phyloP scores from a whole-genome alignment of 2,113 vertebrate genomes.

The Oncorhynchus nerka region DNA sequence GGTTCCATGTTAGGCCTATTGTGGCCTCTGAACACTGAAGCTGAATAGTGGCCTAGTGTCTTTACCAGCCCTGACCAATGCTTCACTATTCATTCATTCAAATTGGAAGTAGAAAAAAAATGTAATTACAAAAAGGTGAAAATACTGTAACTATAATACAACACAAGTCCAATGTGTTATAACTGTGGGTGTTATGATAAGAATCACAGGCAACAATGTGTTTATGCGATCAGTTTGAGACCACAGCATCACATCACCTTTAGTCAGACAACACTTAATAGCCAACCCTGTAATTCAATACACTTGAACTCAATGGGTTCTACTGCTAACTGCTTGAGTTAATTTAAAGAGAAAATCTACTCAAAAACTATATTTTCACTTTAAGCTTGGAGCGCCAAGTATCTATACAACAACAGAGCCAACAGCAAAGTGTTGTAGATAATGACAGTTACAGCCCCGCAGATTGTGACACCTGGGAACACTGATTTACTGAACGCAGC shows the following conservation, averaged over 20 bases:
- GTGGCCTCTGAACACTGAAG: neutral
- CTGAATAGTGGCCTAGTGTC: neutral
- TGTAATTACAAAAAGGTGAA: neutral
- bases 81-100: neutral
- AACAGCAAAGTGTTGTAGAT: conserved; percentile 2
- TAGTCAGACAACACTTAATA: neutral
- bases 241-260: neutral
- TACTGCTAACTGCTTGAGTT: neutral
- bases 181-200: neutral
- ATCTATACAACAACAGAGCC: neutral
- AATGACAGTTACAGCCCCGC: neutral
- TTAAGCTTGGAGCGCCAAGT: too few species aligned
- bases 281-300: neutral
- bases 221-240: neutral
- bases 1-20: neutral
- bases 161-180: neutral
- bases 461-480: conserved; percentile 40
- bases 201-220: neutral
- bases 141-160: neutral
- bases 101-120: neutral
- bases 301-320: neutral
- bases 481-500: conserved; percentile 37
- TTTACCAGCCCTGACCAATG: neutral
- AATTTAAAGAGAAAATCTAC: too few species aligned
- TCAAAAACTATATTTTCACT: too few species aligned